phyloP scores from a whole-genome alignment of 1,140 invertebrate species.

The Melipona quadrifasciata region DNA sequence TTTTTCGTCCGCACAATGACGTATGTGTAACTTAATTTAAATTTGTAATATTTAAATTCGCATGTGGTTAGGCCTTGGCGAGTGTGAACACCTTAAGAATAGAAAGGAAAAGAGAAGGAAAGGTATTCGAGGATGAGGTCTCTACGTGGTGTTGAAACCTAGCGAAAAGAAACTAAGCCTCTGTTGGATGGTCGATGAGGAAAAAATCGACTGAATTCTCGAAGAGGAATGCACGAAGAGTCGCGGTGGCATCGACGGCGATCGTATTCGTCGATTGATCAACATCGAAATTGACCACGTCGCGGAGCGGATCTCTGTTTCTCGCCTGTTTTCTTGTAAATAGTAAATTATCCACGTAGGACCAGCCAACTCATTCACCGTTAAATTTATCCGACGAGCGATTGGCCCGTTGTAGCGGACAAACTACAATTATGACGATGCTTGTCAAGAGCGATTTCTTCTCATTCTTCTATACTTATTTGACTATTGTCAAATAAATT shows the following conservation, averaged over 20 bases:
- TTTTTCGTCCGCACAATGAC: slow-evolving; percentile 18
- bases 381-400: slow-evolving; percentile 32
- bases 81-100: not conserved
- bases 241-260: not conserved
- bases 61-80: not conserved
- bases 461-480: not conserved
- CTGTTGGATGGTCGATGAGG: not conserved
- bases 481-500: slow-evolving; percentile 33
- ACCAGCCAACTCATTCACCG: slow-evolving; percentile 20
- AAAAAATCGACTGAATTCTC: not conserved
- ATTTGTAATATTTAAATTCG: slow-evolving; percentile 1
- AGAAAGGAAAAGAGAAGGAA: no score
- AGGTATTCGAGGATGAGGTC: not conserved
- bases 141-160: not conserved
- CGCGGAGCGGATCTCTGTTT: not conserved
- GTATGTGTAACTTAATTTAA: slow-evolving; percentile 19
- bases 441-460: not conserved
- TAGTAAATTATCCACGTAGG: slow-evolving; percentile 65
- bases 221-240: not conserved
- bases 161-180: not conserved
- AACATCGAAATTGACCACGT: not conserved
- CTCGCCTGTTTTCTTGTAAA: slow-evolving; percentile 57
- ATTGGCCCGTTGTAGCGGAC: slow-evolving; percentile 41
- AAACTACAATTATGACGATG: slow-evolving; percentile 44
- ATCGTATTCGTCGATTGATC: not conserved